A percentile compares a stretch with the other conserved stretches of the same genome.
phyloP scores from a whole-genome alignment of 2,113 vertebrate genomes.

The Rhinolophus ferrumequinum region DNA sequence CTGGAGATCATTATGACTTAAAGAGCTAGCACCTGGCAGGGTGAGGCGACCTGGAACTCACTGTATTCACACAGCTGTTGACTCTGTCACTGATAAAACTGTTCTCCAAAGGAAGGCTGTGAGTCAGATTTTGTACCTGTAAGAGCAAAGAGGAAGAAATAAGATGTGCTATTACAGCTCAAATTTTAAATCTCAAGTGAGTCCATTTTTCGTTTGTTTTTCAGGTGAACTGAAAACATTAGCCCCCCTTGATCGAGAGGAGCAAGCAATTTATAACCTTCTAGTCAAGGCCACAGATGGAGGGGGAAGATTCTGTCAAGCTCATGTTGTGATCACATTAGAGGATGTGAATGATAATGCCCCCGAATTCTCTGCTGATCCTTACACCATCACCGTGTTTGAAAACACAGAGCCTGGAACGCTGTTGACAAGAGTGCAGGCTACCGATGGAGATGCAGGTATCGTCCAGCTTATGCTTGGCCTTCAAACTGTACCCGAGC shows the following conservation, averaged over 20 bases:
- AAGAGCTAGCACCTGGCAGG: neutral
- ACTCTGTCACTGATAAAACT: neutral
- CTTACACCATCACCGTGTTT: conserved; percentile 93
- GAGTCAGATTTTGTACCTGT: neutral
- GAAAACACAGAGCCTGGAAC: conserved; percentile 97
- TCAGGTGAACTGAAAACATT: conserved; percentile 95
- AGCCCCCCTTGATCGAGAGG: conserved; percentile 92
- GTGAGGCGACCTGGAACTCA: neutral
- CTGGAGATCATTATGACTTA: neutral
- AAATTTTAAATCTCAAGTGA: neutral
- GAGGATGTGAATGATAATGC: conserved; percentile 97
- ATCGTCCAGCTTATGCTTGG: neutral
- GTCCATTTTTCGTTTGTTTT: neutral
- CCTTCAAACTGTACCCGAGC: accelerated
- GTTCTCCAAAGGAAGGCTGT: neutral
- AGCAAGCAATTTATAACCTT: conserved; percentile 89
- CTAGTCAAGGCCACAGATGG: conserved; percentile 92
- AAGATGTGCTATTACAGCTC: neutral
- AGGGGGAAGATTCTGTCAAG: conserved; percentile 93
- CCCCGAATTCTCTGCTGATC: conserved; percentile 92
- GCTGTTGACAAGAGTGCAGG: conserved; percentile 92
- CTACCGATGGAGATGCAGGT: conserved; percentile 93
- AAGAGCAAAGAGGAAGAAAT: neutral
- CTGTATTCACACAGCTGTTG: neutral
- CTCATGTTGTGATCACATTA: conserved; percentile 88